Percentiles rank a stretch among this genome's conserved stretches.
These are phyloP conservation scores for Sarcophaga carnaria DNA, from an alignment of 2,888 invertebrate species.

Conservation along the genomic window DNA sequence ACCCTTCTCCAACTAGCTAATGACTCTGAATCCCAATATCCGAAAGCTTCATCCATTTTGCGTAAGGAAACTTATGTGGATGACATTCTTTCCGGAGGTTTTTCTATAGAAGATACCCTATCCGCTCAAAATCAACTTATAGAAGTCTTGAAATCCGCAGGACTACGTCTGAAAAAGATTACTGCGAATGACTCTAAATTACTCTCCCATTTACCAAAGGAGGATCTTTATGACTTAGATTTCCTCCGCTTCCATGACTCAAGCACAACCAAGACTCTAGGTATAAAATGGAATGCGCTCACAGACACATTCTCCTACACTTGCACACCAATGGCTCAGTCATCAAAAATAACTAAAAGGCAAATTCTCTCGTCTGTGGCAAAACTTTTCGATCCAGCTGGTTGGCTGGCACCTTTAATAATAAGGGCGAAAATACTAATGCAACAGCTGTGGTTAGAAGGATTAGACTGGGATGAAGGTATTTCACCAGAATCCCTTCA, in stretches of 20 bases:
- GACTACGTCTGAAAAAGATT: neutral
- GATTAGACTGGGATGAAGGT: too few relatives aligned
- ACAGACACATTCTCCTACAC: too few relatives aligned
- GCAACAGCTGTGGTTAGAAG: too few relatives aligned
- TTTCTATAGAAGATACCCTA: neutral
- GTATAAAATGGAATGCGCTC: too few relatives aligned
- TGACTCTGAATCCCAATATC: neutral
- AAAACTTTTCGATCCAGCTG: too few relatives aligned
- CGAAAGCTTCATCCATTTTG: neutral
- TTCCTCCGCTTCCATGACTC: conserved; percentile 18
- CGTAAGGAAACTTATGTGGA: conserved; percentile 21
- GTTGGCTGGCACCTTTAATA: too few relatives aligned
- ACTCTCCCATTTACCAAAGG: neutral
- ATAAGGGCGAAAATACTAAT: too few relatives aligned
- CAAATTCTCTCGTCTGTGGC: too few relatives aligned
- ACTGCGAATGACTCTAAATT: neutral
- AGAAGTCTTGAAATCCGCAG: neutral
- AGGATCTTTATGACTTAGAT: conserved; percentile 18
- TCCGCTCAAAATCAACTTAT: neutral
- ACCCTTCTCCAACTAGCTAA: neutral
- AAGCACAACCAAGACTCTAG: conserved; percentile 33
- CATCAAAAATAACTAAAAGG: too few relatives aligned
- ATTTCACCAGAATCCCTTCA: too few relatives aligned
- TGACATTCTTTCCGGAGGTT: conserved; percentile 4
- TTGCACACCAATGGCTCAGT: too few relatives aligned